Evolutionary conservation across 2,888 invertebrate species (phyloP).

Genomic region (Diaperis boleti): DNA sequence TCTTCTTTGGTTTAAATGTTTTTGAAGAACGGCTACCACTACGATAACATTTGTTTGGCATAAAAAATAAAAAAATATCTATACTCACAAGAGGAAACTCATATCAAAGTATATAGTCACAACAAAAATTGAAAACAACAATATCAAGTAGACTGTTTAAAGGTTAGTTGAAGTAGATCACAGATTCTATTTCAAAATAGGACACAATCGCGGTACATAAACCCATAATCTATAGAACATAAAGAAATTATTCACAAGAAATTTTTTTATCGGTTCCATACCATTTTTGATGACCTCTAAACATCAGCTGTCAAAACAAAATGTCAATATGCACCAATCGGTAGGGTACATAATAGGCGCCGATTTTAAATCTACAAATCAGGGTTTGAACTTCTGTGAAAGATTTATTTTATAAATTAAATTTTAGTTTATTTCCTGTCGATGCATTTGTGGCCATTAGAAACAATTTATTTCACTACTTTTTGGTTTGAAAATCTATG

Average conservation of each 20-base stretch:
- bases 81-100: constrained; percentile 39
- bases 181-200: constrained; percentile 12
- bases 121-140: neutral
- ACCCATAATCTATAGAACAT: constrained; percentile 34
- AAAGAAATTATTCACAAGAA: constrained; percentile 32
- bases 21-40: constrained; percentile 93
- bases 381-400: too few relatives aligned
- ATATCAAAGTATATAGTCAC: constrained; percentile 9
- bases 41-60: too few relatives aligned
- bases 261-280: constrained; percentile 35
- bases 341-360: neutral
- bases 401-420: too few relatives aligned
- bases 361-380: neutral
- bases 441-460: neutral
- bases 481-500: too few relatives aligned
- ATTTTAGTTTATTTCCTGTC: neutral
- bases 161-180: constrained; percentile 10
- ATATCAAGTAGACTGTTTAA: neutral
- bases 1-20: constrained; percentile 99
- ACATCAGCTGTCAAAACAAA: constrained; percentile 30
- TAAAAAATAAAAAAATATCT: neutral
- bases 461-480: too few relatives aligned
- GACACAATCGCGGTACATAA: constrained; percentile 28
- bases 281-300: constrained; percentile 34
- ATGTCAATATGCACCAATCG: constrained; percentile 11